Percentiles rank a stretch among this genome's conserved stretches.
These are phyloP conservation scores for Thalassophryne amazonica DNA, from an alignment of 2,797 vertebrate genomes.

Conservation along the genomic window DNA sequence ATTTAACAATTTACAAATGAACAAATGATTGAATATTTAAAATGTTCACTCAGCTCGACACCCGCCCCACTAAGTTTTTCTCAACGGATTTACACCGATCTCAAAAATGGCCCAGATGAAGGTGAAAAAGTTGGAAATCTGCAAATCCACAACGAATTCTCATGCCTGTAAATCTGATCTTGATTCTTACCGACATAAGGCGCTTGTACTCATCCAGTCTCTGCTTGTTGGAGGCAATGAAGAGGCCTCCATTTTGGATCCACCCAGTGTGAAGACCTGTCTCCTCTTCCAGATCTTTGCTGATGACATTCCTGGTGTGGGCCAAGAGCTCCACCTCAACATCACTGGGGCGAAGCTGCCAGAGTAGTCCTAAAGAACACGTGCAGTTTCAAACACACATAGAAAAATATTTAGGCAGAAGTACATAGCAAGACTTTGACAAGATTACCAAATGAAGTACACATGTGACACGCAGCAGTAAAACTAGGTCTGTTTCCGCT, in stretches of 20 bases:
- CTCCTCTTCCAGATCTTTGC: conserved; percentile 87
- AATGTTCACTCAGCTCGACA: too few relatives aligned
- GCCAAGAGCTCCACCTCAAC: conserved; percentile 95
- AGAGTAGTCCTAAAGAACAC: conserved; percentile 83
- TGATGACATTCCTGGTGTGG: conserved; percentile 88
- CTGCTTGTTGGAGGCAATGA: conserved; percentile 95
- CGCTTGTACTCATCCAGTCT: conserved; percentile 95
- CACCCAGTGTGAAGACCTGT: conserved; percentile 94
- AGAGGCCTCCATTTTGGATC: conserved; percentile 96
- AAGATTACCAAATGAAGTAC: too few relatives aligned
- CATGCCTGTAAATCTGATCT: too few relatives aligned
- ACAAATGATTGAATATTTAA: too few relatives aligned
- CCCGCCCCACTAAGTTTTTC: too few relatives aligned
- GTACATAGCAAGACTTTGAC: background rate
- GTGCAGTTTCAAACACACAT: background rate
- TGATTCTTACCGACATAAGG: conserved; percentile 88
- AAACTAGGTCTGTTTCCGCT: too few relatives aligned
- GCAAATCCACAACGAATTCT: too few relatives aligned
- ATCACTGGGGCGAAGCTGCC: conserved; percentile 96
- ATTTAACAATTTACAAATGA: too few relatives aligned
- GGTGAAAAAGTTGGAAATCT: too few relatives aligned
- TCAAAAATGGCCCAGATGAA: too few relatives aligned
- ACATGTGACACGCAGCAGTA: too few relatives aligned
- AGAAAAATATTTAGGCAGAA: background rate
- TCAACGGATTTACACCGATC: too few relatives aligned